Conservation (phyloP, 1,140 invertebrate genomes). For the Cydia pomonella region DNA sequence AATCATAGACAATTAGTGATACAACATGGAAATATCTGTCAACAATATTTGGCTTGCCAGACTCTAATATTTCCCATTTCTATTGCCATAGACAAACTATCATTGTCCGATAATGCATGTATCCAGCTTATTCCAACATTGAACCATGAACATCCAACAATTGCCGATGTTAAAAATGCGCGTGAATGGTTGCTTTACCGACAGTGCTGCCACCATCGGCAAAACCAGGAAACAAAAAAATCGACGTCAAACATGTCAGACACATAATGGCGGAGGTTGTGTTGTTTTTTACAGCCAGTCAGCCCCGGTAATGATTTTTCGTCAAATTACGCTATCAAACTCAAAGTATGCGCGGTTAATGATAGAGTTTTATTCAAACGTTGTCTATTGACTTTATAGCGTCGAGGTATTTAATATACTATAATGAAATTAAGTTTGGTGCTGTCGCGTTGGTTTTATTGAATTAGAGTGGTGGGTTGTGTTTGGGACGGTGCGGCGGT, state of each 20-base stretch:
- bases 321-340: conserved; percentile 50
- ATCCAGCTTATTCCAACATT: neutral
- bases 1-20: too few species aligned
- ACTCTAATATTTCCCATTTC: too few species aligned
- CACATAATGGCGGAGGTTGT: conserved; percentile 72
- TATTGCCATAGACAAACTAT: too few species aligned
- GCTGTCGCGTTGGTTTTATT: conserved; percentile 62
- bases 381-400: conserved; percentile 21
- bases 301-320: conserved; percentile 58
- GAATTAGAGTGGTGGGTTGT: conserved; percentile 56
- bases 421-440: conserved; percentile 43
- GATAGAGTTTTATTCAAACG: conserved; percentile 17
- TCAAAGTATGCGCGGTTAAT: conserved; percentile 24
- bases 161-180: neutral
- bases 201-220: conserved; percentile 52
- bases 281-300: conserved; percentile 59
- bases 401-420: conserved; percentile 17
- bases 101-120: neutral
- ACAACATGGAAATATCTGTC: too few species aligned
- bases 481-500: conserved; percentile 42
- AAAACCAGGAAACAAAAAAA: conserved; percentile 57
- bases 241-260: conserved; percentile 73
- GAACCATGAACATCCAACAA: neutral
- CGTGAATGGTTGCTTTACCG: conserved; percentile 21
- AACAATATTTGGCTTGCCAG: too few species aligned